A percentile compares a stretch with the other conserved stretches of the same genome.
Evolutionary conservation across 2,888 invertebrate species (phyloP).

Genomic region (Lottia gigantea): DNA sequence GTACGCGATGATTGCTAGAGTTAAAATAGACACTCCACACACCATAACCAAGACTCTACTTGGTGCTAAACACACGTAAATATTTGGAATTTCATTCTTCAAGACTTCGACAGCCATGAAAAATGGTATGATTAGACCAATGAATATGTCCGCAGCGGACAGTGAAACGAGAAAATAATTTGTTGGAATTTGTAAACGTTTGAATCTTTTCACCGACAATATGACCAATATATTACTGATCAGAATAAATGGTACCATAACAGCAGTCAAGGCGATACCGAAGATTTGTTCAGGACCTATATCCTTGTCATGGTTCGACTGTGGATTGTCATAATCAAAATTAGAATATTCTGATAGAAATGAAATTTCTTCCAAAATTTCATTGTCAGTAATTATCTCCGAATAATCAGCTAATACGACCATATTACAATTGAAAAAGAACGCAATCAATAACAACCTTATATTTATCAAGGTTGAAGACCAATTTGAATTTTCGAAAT

Average conservation of each 20-base stretch:
- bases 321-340: background rate
- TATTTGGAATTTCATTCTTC: conserved; percentile 53
- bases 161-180: conserved; percentile 75
- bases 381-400: conserved; percentile 6
- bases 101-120: conserved; percentile 73
- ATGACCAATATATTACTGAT: conserved; percentile 74
- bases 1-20: conserved; percentile 75
- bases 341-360: background rate
- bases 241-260: conserved; percentile 71
- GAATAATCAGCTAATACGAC: background rate
- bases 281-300: conserved; percentile 27
- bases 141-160: conserved; percentile 74
- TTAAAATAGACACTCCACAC: conserved; percentile 74
- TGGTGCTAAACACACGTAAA: conserved; percentile 72
- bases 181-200: conserved; percentile 75
- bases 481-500: too few relatives aligned
- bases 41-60: conserved; percentile 74
- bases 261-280: conserved; percentile 30
- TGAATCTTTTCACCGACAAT: conserved; percentile 74
- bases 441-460: too few relatives aligned
- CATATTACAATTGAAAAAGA: background rate
- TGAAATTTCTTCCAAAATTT: conserved; percentile 17
- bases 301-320: background rate
- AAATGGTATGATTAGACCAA: conserved; percentile 74
- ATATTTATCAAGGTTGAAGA: too few relatives aligned